Base-by-base conservation (phyloP, 2,113 vertebrate species). In the Motacilla alba region DNA sequence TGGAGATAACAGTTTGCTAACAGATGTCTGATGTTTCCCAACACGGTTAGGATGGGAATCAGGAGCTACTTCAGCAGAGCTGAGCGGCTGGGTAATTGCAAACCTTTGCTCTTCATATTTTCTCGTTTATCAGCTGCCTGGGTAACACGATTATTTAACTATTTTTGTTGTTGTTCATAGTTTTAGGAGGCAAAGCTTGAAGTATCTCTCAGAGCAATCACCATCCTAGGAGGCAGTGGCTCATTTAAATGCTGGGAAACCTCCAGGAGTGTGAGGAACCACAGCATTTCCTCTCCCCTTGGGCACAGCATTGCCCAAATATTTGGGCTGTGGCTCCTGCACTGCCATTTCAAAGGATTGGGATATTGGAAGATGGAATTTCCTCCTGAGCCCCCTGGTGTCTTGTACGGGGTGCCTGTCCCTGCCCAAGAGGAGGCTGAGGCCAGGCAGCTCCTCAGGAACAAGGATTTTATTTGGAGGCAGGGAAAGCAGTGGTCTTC, bases 1-100 rank as follows among this genome's bases (percentile, higher is more conserved):
- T 89, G 47, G 49, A 53, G 83, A 90, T 82, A 91, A 79, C 79
- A 83, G 93, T 96, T 93, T 94, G 81, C 76, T 90, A 95, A 95
- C 96, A 97, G 95, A 97, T 96, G 89, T 93, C 94, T 93, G 77
- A 88, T 95, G 93, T 95, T 95, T 96, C 76, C 94, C 78, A 83
- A 95, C 90, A 96, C 21, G 13, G 62, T 78, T 35, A 50, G 59
- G 87, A 87, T 68, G 60, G 56, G 84, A 96, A 86, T 90, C 7
- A 2, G 33, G 67, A 96, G 91, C 67, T 87, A 16, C 31, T 90
- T 83, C 37, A 87, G 85, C 39, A 69, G 86, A 93, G 75, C 94
- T 89, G 85, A 96, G 83, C 79, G 88, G 69, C 44, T 89, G 87
- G 52, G 30, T 88, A 86, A 96, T 87, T 79, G 77, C 79, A 90